Evolutionary conservation across 2,797 vertebrate genomes (phyloP), one percentile per base, ranked within the genome.

Genomic region (Lepidocolaptes lacrymiger): DNA sequence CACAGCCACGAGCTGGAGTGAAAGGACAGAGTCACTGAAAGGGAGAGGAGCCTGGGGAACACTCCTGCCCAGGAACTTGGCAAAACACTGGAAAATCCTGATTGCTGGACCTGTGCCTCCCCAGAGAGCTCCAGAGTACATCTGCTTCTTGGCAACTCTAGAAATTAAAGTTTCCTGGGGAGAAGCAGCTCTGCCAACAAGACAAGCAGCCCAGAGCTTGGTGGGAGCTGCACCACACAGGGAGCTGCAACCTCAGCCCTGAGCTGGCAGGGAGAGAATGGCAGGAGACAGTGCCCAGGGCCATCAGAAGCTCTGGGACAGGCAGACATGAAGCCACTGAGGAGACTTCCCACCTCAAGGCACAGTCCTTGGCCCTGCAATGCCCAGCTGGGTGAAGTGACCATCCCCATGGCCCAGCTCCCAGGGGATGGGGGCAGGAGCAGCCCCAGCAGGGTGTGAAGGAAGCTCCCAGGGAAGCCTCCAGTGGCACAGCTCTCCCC

Each of bases 211-310:
- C 44, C 41, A 68, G 54, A 79, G 36, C 39, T n/a, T 4, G 4
- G 3, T 55, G 46, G 22, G 28, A 72, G 64, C 55, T 86, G 73
- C 61, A 37, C 23, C 62, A 14, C 12, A 21, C 14, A 27, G 54
- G 32, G 21, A 84, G 56, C 78, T 85, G 24, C 52, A 84, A 79
- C 28, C 17, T 77, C 85, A 72, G 24, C 49, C 41, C 63, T 61
- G 20, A 68, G 67, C 10, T 67, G 48, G 34, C 37, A 73, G 21
- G 32, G n/a, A 75, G 23, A 58, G 37, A 73, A 62, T 0, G 2
- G 52, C 0, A 0, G 36, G 43, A 74, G 52, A 26, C 2, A 9
- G 36, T 14, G 37, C 43, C 52, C 62, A 55, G n/a, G 32, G 58
- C n/a, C 39, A 41, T 2, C 22, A n/a, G 63, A 54, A 86, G 32